Base-by-base conservation (phyloP, 2,888 invertebrate genomes). In the Diaprepes abbreviatus region DNA sequence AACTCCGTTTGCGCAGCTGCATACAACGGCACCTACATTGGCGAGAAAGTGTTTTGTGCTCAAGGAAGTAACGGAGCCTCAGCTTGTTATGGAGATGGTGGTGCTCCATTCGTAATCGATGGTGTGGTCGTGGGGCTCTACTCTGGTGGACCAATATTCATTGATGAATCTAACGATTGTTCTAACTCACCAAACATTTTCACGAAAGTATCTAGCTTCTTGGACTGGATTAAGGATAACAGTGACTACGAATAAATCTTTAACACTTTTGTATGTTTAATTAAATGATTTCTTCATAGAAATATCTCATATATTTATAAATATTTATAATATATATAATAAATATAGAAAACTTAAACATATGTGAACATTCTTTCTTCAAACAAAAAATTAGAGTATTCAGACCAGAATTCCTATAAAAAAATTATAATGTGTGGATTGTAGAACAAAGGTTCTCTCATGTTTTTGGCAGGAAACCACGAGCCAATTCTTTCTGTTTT, bases 51-150 rank as follows among this genome's bases (percentile, higher is more conserved):
- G 0, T 5, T 48, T 6, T 48, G 48, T 28, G 28, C 14, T 1
- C 24, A 48, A 10, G 48, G 24, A 28, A 28, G 28, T 19, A 14
- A 48, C 14, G 48, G 48, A 12, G 48, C 24, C 3, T 48, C 48
- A 28, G 48, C 6, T 14, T 48, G 48, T n/a, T 14, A 48, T 14
- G 14, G 6, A 7, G 48, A 48, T 28, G 48, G 48, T 1, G 48
- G 48, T 28, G 48, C 48, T 10, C 48, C 48, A 7, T 14, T 48
- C 7, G 48, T 48, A 7, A 28, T 48, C 14, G 48, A 48, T 12
- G 48, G 28, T 2, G 28, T 28, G 7, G 48, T 48, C 5, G 48
- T 48, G 12, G 48, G 24, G 24, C 1, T 48, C 7, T 48, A 7
- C n/a, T 48, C 48, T 14, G 28, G 5, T 24, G 48, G 48, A 48